A percentile compares a stretch with the other conserved stretches of the same genome.
Conservation (phyloP, 1,140 invertebrate genomes). For the Drosophila ercepeae region DNA sequence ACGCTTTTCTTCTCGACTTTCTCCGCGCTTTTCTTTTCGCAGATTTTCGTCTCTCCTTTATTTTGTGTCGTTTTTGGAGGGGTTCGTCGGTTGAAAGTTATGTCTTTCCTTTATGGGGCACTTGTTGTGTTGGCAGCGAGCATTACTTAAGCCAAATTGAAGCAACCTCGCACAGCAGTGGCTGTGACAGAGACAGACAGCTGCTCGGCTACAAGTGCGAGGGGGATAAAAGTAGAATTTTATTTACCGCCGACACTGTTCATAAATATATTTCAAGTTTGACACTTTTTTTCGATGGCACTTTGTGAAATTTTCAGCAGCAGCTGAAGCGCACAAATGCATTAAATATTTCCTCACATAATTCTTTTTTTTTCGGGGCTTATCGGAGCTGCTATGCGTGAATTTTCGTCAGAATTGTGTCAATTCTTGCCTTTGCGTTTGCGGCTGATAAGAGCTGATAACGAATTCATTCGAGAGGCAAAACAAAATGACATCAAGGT, state of each 20-base stretch:
- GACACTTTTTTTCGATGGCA: slow-evolving; percentile 27
- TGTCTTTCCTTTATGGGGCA: slow-evolving; percentile 67
- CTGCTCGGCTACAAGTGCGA: background rate
- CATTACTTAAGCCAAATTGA: slow-evolving; percentile 71
- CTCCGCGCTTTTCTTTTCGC: slow-evolving; percentile 12
- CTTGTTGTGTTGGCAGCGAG: slow-evolving; percentile 62
- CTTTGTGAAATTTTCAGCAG: slow-evolving; percentile 28
- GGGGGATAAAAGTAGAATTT: slow-evolving; percentile 8
- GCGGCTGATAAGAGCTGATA: slow-evolving; percentile 40
- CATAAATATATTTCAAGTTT: slow-evolving; percentile 53
- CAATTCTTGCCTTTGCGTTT: slow-evolving; percentile 10
- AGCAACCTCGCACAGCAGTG: slow-evolving; percentile 46
- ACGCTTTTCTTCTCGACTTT: slow-evolving; percentile 7
- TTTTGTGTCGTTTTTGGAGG: slow-evolving; percentile 9
- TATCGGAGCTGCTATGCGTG: slow-evolving; percentile 18
- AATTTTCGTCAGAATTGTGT: slow-evolving; percentile 46
- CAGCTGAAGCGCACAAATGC: slow-evolving; percentile 36
- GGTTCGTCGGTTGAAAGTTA: slow-evolving; percentile 6
- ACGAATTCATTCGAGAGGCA: slow-evolving; percentile 13
- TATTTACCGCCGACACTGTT: slow-evolving; percentile 39
- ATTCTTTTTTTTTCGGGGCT: background rate
- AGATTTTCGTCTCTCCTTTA: slow-evolving; percentile 30
- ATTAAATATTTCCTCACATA: slow-evolving; percentile 15
- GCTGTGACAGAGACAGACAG: slow-evolving; percentile 5
- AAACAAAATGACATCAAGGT: slow-evolving; percentile 21